Evolutionary conservation across 2,113 vertebrate genomes (phyloP).

Genomic region (Chauna torquata): DNA sequence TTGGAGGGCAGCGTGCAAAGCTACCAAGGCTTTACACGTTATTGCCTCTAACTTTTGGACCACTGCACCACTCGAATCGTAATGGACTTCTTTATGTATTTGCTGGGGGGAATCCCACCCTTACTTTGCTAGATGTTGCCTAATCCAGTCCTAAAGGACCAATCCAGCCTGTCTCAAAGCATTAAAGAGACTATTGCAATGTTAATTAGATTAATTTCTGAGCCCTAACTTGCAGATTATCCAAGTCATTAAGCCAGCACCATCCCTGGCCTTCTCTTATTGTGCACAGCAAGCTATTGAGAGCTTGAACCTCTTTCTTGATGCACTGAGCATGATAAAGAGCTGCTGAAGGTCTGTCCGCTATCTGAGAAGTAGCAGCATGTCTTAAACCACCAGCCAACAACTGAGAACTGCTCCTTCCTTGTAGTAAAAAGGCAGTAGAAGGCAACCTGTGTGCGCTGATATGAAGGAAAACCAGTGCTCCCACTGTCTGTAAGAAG

Average conservation of each 20-base stretch:
- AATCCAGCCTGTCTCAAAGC: background rate
- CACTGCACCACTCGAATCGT: background rate
- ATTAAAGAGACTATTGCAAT: background rate
- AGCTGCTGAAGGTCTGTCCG: background rate
- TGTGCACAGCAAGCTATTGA: background rate
- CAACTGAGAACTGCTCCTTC: background rate
- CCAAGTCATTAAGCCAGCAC: background rate
- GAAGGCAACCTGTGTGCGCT: background rate
- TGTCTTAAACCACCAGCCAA: background rate
- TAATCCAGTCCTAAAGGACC: background rate
- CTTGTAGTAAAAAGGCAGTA: background rate
- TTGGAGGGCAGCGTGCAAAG: background rate
- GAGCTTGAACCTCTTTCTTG: background rate
- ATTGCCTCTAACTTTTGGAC: background rate
- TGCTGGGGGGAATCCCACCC: background rate
- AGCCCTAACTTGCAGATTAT: background rate
- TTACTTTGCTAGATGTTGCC: background rate
- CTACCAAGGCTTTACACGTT: background rate
- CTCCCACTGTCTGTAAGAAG: background rate
- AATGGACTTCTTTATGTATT: background rate
- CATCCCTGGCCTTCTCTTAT: background rate
- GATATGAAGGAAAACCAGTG: background rate
- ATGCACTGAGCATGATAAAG: background rate
- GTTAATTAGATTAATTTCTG: slow-evolving; percentile 15
- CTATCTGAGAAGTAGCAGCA: background rate